Evolutionary conservation across 2,888 invertebrate genomes (phyloP).

Genomic region (Oligia strigilis): DNA sequence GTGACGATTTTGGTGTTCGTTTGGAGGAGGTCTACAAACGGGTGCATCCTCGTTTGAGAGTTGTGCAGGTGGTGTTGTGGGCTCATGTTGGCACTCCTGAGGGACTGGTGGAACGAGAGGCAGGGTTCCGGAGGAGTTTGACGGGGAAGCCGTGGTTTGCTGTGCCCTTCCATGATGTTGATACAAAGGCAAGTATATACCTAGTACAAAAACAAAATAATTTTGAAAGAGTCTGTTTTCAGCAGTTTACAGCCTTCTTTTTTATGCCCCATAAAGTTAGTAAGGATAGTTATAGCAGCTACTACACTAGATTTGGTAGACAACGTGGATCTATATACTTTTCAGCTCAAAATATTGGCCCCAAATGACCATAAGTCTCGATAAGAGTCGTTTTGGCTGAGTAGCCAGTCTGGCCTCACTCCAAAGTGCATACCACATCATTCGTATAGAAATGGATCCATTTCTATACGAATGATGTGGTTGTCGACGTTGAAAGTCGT

Average conservation of each 20-base stretch:
- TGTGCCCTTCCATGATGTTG: constrained; percentile 93
- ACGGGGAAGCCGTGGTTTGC: constrained; percentile 93
- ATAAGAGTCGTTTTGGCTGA: constrained; percentile 29
- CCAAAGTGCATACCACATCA: constrained; percentile 32
- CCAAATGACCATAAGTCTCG: constrained; percentile 4
- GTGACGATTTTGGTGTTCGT: constrained; percentile 93
- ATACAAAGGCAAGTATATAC: constrained; percentile 91
- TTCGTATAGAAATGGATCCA: constrained; percentile 1
- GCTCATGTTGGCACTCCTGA: constrained; percentile 90
- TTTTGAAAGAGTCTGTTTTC: not conserved
- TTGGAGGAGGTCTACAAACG: constrained; percentile 90
- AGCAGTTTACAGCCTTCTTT: not conserved
- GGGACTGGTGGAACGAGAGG: constrained; percentile 92
- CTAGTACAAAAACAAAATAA: not conserved
- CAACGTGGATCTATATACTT: not conserved
- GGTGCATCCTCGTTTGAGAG: constrained; percentile 89
- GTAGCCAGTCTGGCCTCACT: constrained; percentile 29
- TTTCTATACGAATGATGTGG: no score
- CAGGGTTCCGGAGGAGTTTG: constrained; percentile 91
- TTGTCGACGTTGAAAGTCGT: not conserved
- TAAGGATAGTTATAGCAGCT: not conserved
- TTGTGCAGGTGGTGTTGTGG: constrained; percentile 93
- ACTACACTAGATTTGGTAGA: not conserved
- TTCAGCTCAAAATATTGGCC: constrained; percentile 8
- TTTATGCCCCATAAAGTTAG: not conserved